Evolutionary conservation across 2,888 invertebrate genomes (phyloP).

Genomic region (Chymomyza caudatula): DNA sequence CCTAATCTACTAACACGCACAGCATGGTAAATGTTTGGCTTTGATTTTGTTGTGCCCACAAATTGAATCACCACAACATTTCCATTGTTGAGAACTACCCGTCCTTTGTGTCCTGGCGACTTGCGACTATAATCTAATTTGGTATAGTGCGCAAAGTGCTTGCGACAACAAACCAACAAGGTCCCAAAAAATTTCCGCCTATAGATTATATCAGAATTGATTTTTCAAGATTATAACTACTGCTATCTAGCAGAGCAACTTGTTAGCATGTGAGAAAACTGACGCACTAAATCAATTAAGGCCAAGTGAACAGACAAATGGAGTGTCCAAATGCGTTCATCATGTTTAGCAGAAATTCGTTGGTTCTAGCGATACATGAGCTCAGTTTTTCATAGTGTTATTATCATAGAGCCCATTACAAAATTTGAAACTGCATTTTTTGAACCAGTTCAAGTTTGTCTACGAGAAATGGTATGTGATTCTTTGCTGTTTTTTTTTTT

Average conservation of each 20-base stretch:
- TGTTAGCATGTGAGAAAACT: no score
- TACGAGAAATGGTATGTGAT: no score
- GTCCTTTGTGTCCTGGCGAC: neutral
- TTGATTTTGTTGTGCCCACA: constrained; percentile 45
- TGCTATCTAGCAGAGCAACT: neutral
- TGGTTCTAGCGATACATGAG: no score
- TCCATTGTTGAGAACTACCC: neutral
- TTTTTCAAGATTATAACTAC: neutral
- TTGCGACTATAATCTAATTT: neutral
- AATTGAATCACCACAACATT: neutral
- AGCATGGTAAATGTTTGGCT: constrained; percentile 64
- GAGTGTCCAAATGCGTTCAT: no score
- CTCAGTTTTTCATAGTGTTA: no score
- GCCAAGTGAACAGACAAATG: no score
- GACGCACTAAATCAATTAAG: no score
- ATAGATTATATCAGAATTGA: neutral
- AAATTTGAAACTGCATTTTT: no score
- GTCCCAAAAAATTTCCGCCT: neutral
- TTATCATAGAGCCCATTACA: no score
- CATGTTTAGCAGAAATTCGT: no score
- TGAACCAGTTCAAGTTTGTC: no score
- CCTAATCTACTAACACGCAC: constrained; percentile 43
- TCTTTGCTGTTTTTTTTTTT: no score
- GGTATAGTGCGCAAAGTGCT: neutral
- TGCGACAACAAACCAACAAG: neutral